Evolutionary conservation across 2,888 invertebrate species (phyloP), one percentile per base, ranked within the genome.

Genomic region (Tinea pellionella): DNA sequence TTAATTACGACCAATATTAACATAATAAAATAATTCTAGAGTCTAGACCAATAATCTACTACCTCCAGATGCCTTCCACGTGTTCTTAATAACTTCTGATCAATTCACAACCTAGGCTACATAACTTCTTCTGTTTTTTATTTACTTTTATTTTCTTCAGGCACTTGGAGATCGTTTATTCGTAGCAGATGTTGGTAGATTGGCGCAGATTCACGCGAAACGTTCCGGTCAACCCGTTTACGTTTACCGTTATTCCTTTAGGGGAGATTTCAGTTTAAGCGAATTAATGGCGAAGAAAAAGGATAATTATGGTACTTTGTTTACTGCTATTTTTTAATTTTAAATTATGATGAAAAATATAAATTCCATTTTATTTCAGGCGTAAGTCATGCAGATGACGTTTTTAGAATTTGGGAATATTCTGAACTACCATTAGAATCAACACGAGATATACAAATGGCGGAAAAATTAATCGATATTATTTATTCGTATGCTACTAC

Each of bases 121-220:
- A n/a, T n/a, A n/a, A n/a, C n/a, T n/a, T n/a, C n/a, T n/a, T n/a
- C n/a, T n/a, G 60, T 60, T 29, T 55, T 24, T 24, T 24, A 24
- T 3, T 24, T 24, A 24, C 6, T 24, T 24, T 24, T 24, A 24
- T 24, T 24, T 24, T 24, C 9, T 9, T 12, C 9, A 91, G 81
- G 88, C 93, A 67, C 80, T 92, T 0, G 86, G 92, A 0, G 93
- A 94, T 72, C 78, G 92, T 9, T 74, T 92, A 0, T 93, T 93
- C 69, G 75, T 84, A 0, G 83, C 76, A 1, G 91, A 90, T 37
- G 89, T 90, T 0, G 90, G 91, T 53, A 88, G 87, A 63, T 78
- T 90, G n/a, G 89, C 91, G 0, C 88, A 88, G 64, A 66, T 91
- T 56, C 92, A 92, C 67, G 89, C 91, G 0, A 68, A 76, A 13